Conservation (phyloP, 2,113 vertebrate genomes). For the Xiphophorus maculatus region DNA sequence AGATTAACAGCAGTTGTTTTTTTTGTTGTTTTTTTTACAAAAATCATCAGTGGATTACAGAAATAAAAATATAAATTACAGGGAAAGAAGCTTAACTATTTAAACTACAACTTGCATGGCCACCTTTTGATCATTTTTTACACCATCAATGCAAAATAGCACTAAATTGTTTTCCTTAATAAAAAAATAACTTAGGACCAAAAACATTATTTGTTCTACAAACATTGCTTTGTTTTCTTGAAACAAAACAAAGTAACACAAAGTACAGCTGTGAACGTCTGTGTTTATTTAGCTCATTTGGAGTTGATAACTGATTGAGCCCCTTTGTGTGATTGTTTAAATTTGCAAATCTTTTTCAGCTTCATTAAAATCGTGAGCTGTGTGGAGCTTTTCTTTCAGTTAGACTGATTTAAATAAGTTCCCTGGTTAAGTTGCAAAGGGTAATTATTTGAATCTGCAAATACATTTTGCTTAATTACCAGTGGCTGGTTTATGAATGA, state of each 20-base stretch:
- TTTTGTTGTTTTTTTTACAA: not conserved
- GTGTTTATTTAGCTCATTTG: not conserved
- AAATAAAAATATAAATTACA: not conserved
- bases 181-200: not conserved
- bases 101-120: not conserved
- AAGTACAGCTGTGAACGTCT: too few relatives aligned
- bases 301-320: not conserved
- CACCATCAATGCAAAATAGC: not conserved
- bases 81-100: not conserved
- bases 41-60: not conserved
- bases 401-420: not conserved
- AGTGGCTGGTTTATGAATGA: not conserved
- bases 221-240: too few relatives aligned
- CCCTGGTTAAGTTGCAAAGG: not conserved
- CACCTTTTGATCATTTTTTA: not conserved
- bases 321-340: not conserved
- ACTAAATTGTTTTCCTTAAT: not conserved
- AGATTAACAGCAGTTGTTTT: too few relatives aligned
- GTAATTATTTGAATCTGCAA: not conserved
- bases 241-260: too few relatives aligned
- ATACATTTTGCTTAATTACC: not conserved
- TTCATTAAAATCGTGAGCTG: not conserved
- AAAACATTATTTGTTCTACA: not conserved
- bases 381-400: not conserved
- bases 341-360: not conserved